Evolutionary conservation across 2,888 invertebrate species (phyloP).

Genomic region (Archaeoteleia sp.): DNA sequence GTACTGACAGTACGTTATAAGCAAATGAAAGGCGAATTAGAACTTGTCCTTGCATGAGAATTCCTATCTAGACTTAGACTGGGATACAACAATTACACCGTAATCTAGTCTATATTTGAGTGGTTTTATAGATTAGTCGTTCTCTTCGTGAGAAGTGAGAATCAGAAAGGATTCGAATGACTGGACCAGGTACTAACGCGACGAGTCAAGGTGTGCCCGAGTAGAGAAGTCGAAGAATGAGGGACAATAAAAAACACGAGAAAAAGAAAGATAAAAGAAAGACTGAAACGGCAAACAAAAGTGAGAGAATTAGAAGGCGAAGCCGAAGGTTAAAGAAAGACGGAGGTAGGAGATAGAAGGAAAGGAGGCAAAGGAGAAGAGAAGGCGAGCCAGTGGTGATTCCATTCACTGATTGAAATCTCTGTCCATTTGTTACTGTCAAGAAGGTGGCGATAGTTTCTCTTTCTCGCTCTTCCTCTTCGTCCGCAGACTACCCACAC

Average conservation of each 20-base stretch:
- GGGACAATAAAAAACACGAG: conserved; percentile 49
- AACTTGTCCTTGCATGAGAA: too few species aligned
- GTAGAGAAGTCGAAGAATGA: conserved; percentile 52
- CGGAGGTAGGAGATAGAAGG: conserved; percentile 39
- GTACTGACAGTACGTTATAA: too few species aligned
- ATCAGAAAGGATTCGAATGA: conserved; percentile 56
- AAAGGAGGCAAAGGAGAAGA: conserved; percentile 58
- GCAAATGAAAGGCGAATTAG: too few species aligned
- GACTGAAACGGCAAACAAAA: conserved; percentile 53
- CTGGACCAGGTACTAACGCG: conserved; percentile 64
- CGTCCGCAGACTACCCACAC: conserved; percentile 64
- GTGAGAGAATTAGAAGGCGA: conserved; percentile 52
- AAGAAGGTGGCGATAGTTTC: conserved; percentile 75
- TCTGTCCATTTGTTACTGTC: conserved; percentile 87
- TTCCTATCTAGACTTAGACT: too few species aligned
- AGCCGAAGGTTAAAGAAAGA: conserved; percentile 47
- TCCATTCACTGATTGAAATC: conserved; percentile 84
- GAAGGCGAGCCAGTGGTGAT: conserved; percentile 76
- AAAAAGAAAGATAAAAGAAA: conserved; percentile 52
- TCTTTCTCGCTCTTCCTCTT: conserved; percentile 61
- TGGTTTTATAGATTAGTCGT: conserved; percentile 15
- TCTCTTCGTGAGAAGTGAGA: conserved; percentile 49
- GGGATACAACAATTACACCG: background rate
- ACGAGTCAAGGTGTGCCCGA: conserved; percentile 66
- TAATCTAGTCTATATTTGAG: background rate